Evolutionary conservation across 1,140 invertebrate species (phyloP), one percentile per base, ranked within the genome.

Genomic region (Fopius arisanus): DNA sequence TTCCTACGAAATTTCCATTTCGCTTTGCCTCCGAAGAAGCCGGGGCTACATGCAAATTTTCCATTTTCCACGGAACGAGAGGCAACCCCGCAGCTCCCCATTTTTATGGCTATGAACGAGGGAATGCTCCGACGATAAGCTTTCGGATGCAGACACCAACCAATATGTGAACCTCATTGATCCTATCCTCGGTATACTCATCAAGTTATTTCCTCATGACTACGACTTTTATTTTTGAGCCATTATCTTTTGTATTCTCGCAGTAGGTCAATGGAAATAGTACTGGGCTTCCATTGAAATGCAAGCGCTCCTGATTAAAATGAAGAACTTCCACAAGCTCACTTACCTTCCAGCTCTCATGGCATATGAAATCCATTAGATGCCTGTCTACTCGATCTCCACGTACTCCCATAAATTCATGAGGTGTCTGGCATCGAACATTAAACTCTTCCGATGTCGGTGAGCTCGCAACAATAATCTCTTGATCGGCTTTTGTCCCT

Each of bases 161-260:
- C 54, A 59, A 59, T 59, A 59, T 28, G 54, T 59, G 54, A 59
- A 59, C 23, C 54, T 59, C 21, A 59, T 59, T 7, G 54, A 59
- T 59, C 23, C 54, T 19, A 59, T n/a, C 54, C 23, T 59, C 43
- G 16, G 16, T 19, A 12, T 37, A 12, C 26, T 59, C 54, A 4
- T 26, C 6, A 59, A 21, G 19, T 28, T 59, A 59, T 59, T 26
- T 59, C 26, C 23, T 59, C 19, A 51, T 51, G 23, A 19, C 19
- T 59, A 9, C 4, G 43, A 48, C 54, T 59, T 59, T 28, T 59
- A 59, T 59, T 59, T 14, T 59, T 21, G 3, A 26, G 54, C 9
- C 3, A 23, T 12, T 59, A 23, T 59, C 23, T 59, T 59, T 26
- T 28, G 23, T 59, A 59, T 2, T 59, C 54, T 3, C 5, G 0